phyloP scores from a whole-genome alignment of 1,140 invertebrate genomes.

The Microvelia longipes region DNA sequence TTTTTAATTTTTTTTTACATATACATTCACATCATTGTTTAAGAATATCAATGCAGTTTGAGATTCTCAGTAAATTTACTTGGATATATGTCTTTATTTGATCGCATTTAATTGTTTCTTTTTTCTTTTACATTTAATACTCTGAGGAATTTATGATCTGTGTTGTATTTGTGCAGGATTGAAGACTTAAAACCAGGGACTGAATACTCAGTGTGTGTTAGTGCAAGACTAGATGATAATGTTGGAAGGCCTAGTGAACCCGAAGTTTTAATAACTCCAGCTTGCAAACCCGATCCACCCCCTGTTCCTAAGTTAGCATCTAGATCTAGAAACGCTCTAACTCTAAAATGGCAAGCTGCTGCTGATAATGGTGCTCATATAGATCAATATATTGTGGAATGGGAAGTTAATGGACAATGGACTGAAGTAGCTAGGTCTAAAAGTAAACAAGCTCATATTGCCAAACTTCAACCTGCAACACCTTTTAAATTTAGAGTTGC shows the following conservation, averaged over 20 bases:
- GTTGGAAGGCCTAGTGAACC: constrained; percentile 35
- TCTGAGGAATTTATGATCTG: too few relatives aligned
- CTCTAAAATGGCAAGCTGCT: constrained; percentile 41
- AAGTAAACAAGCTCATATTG: constrained; percentile 52
- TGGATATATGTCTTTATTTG: too few relatives aligned
- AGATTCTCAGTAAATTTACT: too few relatives aligned
- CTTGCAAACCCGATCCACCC: constrained; percentile 48
- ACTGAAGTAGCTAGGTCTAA: constrained; percentile 49
- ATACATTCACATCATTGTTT: too few relatives aligned
- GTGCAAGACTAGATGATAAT: constrained; percentile 35
- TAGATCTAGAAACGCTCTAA: constrained; percentile 40
- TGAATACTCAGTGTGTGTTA: constrained; percentile 59
- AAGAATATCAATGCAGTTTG: too few relatives aligned
- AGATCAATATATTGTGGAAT: constrained; percentile 59
- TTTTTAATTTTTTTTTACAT: too few relatives aligned
- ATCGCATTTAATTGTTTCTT: too few relatives aligned
- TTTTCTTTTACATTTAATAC: too few relatives aligned
- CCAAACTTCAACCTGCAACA: constrained; percentile 54
- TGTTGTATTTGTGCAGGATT: constrained; percentile 35
- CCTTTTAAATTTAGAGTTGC: constrained; percentile 62
- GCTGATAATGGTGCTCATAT: constrained; percentile 65
- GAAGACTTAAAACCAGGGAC: constrained; percentile 65
- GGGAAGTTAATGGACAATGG: constrained; percentile 55
- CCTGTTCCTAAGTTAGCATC: constrained; percentile 39
- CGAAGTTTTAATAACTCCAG: constrained; percentile 42